Evolutionary conservation across 1,140 invertebrate species (phyloP).

Genomic region (Cydia amplana): DNA sequence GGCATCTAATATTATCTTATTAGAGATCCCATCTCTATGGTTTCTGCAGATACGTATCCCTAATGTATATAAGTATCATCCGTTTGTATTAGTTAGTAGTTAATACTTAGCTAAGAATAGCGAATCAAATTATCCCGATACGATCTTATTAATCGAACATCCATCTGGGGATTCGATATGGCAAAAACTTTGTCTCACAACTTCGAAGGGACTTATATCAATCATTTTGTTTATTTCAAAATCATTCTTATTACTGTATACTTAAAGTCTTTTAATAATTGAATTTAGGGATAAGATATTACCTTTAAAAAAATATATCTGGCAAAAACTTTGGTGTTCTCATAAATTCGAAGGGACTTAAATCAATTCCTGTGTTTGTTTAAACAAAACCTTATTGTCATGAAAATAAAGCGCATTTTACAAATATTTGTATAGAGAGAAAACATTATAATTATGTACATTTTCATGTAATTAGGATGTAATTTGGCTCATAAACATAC

Average conservation of each 20-base stretch:
- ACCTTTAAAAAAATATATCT: not conserved
- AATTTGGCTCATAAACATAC: conserved; percentile 9
- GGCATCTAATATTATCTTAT: too few species aligned
- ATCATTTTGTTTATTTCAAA: not conserved
- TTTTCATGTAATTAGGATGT: not conserved
- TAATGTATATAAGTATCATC: not conserved
- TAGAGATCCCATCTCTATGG: too few species aligned
- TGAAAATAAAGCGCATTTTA: not conserved
- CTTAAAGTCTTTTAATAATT: not conserved
- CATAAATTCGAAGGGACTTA: not conserved
- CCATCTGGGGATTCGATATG: conserved; percentile 6
- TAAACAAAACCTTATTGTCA: not conserved
- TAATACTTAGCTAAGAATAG: conserved; percentile 8
- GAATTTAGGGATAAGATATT: not conserved
- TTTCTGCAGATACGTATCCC: not conserved
- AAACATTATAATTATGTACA: not conserved
- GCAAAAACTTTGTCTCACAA: not conserved
- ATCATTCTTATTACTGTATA: not conserved
- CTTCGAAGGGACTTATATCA: not conserved
- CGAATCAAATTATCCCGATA: conserved; percentile 30
- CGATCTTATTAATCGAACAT: conserved; percentile 25
- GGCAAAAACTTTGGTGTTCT: not conserved
- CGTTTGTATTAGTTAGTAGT: not conserved
- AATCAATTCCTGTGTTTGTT: not conserved
- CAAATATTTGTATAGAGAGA: not conserved